Base-by-base conservation (phyloP, 2,888 invertebrate genomes). In the Papilio gigon region DNA sequence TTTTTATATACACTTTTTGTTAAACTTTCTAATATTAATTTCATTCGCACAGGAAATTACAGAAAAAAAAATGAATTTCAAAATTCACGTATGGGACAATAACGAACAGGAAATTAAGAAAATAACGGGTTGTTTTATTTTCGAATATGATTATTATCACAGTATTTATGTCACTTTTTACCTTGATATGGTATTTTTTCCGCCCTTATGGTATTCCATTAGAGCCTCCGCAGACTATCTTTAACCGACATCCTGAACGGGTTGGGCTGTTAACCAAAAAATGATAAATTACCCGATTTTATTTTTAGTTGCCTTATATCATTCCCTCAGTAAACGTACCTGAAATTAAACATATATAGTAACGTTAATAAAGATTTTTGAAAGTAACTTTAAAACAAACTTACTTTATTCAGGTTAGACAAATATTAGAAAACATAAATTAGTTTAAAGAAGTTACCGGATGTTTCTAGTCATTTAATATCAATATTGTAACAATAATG, bases 71-170 rank as follows among this genome's bases (percentile, higher is more conserved):
- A n/a, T 44, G 56, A 33, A 53, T 67, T 67, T 30, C 12, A 20
- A 65, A 40, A 33, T 42, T n/a, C 33, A 44, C 25, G n/a, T 22
- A 22, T 33, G 20, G 11, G 60, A 40, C 30, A 53, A 67, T 53
- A 12, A 44, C 20, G 22, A 40, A 61, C 61, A 33, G 67, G 67
- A 67, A 67, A 67, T 67, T 65, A 40, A 40, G 60, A 56, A 42
- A 17, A 53, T 64, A 22, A 27, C 25, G 50, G 20, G 8, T 12
- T 30, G 42, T 53, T 5, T 27, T 6, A 56, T 30, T 56, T 30
- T 30, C 53, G 30, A 4, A 30, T 8, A 17, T 11, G 30, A 30
- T 30, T 27, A 30, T 56, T 30, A 56, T 30, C 27, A 4, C n/a
- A 17, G n/a, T n/a, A 3, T 3, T 9, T 17, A 56, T 56, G 53